A percentile compares a stretch with the other conserved stretches of the same genome.
These are phyloP conservation scores for Rhamnusium bicolor DNA, from an alignment of 2,888 invertebrate species.

Conservation along the genomic window DNA sequence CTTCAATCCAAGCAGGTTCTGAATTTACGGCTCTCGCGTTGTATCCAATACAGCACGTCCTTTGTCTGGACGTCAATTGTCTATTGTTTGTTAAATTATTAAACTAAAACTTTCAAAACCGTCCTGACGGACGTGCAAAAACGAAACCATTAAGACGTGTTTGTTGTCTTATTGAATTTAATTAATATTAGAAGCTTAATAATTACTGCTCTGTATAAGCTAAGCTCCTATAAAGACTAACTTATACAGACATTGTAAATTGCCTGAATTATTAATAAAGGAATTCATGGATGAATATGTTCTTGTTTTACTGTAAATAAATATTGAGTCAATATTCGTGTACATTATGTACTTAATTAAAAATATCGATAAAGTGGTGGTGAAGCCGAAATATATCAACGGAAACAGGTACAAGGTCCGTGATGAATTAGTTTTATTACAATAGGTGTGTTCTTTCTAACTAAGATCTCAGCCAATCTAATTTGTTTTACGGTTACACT, in stretches of 20 bases:
- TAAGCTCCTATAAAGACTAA: conserved; percentile 30
- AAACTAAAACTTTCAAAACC: conserved; percentile 42
- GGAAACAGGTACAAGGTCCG: too few species aligned
- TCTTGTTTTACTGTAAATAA: background rate
- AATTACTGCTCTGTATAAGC: conserved; percentile 29
- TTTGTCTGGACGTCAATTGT: conserved; percentile 46
- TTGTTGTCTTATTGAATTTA: conserved; percentile 48
- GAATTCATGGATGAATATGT: background rate
- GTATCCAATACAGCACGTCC: conserved; percentile 47
- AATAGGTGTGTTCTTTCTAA: too few species aligned
- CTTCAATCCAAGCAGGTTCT: conserved; percentile 45
- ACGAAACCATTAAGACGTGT: conserved; percentile 41
- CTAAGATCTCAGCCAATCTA: too few species aligned
- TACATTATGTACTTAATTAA: too few species aligned
- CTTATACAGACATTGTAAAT: background rate
- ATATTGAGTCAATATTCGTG: too few species aligned
- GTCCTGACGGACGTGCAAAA: conserved; percentile 37
- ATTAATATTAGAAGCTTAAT: conserved; percentile 43
- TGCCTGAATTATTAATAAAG: background rate
- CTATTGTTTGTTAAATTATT: conserved; percentile 50
- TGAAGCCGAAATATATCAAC: too few species aligned
- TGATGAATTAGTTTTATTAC: too few species aligned
- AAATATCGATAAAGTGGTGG: too few species aligned
- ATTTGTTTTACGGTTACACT: too few species aligned
- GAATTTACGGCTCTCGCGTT: conserved; percentile 40